A percentile compares a stretch with the other conserved stretches of the same genome.
Conservation (phyloP, 2,113 vertebrate species). For the Heloderma charlesbogerti region DNA sequence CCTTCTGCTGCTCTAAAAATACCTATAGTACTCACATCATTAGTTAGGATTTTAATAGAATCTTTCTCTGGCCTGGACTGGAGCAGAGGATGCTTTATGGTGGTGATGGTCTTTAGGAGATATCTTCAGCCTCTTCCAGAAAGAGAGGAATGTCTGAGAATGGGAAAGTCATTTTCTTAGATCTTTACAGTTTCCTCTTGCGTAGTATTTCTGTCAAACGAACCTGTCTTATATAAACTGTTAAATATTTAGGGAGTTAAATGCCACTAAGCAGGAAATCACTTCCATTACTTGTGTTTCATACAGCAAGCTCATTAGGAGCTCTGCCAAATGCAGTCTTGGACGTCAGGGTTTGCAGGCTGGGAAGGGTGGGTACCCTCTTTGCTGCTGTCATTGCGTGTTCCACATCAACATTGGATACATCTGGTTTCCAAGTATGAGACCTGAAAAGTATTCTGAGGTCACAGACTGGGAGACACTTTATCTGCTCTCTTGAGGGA, state of each 20-base stretch:
- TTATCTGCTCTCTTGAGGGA: conserved; percentile 44
- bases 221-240: conserved; percentile 43
- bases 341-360: conserved; percentile 45
- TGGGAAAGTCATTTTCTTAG: conserved; percentile 30
- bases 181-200: not conserved
- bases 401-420: conserved; percentile 50
- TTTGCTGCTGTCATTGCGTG: conserved; percentile 22
- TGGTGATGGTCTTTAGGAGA: not conserved
- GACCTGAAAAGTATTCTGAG: conserved; percentile 36
- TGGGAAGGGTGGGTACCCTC: conserved; percentile 20
- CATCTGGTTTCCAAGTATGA: conserved; percentile 46
- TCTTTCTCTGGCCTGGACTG: conserved; percentile 19
- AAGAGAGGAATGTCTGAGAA: not conserved
- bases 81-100: not conserved
- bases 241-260: conserved; percentile 55
- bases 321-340: conserved; percentile 50
- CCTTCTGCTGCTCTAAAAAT: not conserved
- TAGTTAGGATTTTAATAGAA: not conserved
- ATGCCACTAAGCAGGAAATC: conserved; percentile 72
- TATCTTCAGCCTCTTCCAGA: not conserved
- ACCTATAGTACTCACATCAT: not conserved
- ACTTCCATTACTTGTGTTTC: conserved; percentile 73
- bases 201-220: conserved; percentile 59
- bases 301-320: conserved; percentile 50
- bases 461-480: conserved; percentile 39